phyloP scores from a whole-genome alignment of 2,888 invertebrate species.

The Apocheima hispidaria region DNA sequence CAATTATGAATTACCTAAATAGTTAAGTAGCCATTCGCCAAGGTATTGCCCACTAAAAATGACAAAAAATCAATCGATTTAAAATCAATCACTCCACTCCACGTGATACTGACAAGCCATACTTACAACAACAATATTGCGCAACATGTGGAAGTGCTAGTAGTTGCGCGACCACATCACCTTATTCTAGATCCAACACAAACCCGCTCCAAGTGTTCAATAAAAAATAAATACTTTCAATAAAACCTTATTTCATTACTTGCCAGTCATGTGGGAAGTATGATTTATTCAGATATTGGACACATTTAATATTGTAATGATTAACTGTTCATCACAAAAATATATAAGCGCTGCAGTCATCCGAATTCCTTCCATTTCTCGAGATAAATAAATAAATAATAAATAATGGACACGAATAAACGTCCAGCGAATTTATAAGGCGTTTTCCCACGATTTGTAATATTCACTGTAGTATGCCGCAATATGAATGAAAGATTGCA shows the following conservation, averaged over 20 bases:
- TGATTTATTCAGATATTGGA: conserved; percentile 4
- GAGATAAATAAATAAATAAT: no score
- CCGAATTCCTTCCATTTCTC: neutral
- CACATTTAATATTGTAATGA: neutral
- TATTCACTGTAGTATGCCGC: neutral
- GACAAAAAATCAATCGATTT: neutral
- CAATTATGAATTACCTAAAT: no score
- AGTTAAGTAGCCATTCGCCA: no score
- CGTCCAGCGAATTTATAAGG: neutral
- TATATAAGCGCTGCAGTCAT: no score
- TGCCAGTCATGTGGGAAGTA: conserved; percentile 6
- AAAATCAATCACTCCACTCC: neutral
- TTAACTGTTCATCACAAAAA: no score
- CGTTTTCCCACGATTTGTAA: conserved; percentile 1
- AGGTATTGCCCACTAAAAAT: neutral
- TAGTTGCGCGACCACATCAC: conserved; percentile 3
- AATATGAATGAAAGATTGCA: conserved; percentile 11
- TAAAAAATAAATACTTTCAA: neutral
- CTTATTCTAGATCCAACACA: conserved; percentile 11
- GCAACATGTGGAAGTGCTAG: neutral
- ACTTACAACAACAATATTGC: neutral
- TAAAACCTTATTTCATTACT: conserved; percentile 1
- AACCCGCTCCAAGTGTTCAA: conserved; percentile 11
- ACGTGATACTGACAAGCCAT: neutral
- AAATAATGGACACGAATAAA: neutral